Base-by-base conservation (phyloP, 2,113 vertebrate genomes). In the Papio anubis region DNA sequence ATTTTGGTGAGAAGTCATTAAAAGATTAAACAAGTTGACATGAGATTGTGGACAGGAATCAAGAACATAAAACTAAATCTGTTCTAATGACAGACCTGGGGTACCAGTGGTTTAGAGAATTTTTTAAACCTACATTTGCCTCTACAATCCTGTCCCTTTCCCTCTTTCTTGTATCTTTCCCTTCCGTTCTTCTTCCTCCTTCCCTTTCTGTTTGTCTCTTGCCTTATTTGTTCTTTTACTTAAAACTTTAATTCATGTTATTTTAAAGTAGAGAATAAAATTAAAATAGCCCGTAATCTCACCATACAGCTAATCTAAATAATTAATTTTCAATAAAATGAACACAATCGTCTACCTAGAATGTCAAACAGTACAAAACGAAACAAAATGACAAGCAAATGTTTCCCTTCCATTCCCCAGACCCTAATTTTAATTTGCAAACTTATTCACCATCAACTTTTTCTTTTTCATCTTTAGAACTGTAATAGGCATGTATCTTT, bases 261-360 rank as follows among this genome's bases (percentile, higher is more conserved):
- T 64, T n/a, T 72, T 80, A 68, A 83, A 76, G 18, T 79, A 52
- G 27, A 64, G 50, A 87, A 66, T 35, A 92, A 79, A 72, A 70
- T 61, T 32, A 32, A 94, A 88, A 88, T 43, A 43, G 3, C 13
- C 30, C 10, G 45, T 61, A 79, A 61, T 35, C 20, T 64, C 45
- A 81, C 21, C 2, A 30, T 52, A 2, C 9, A 84, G 25, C 68
- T 75, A 81, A 83, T 30, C 16, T 64, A 38, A 81, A 70, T 43
- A 23, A 73, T 57, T 72, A 72, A 35, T 72, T 95, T 90, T 75
- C 96, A 57, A 25, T 92, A 79, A 94, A 86, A 94, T 86, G 23
- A 95, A 87, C 17, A n/a, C 8, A 48, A 3, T 94, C 10, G 21
- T 84, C 30, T 61, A 40, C 40, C 5, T 80, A 92, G 11, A 88